Conservation (phyloP, 2,888 invertebrate species). For the Acanthoscelides obtectus region DNA sequence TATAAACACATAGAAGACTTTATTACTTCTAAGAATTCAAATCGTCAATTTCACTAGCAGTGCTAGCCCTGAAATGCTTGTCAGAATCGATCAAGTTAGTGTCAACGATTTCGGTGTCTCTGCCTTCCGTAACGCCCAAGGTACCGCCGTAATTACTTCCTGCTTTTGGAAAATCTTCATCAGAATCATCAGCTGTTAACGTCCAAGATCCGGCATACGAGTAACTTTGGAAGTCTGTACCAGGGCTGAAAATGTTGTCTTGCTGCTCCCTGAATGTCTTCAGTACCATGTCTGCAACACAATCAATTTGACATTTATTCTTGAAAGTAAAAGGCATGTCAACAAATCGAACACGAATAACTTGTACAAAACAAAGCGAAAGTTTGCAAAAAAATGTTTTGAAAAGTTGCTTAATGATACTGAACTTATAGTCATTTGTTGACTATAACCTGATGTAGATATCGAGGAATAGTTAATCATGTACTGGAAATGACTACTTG, state of each 20-base stretch:
- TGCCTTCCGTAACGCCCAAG: background rate
- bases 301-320: too few species aligned
- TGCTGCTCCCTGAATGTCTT: background rate
- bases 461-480: too few species aligned
- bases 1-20: background rate
- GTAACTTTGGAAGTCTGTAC: slow-evolving; percentile 7
- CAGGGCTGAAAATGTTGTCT: background rate
- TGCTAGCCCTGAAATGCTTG: background rate
- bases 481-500: too few species aligned
- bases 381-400: too few species aligned
- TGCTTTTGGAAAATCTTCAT: background rate
- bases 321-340: too few species aligned
- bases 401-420: too few species aligned
- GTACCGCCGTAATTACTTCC: too few species aligned
- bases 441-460: too few species aligned
- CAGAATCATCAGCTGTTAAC: background rate
- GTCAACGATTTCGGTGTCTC: background rate
- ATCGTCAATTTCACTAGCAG: background rate
- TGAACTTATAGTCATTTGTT: too few species aligned
- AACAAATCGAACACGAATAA: too few species aligned
- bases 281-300: background rate
- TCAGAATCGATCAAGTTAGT: background rate
- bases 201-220: slow-evolving; percentile 5
- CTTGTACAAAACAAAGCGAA: too few species aligned
- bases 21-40: background rate